phyloP scores from a whole-genome alignment of 2,797 vertebrate species.

The Hafferia zeledoni region DNA sequence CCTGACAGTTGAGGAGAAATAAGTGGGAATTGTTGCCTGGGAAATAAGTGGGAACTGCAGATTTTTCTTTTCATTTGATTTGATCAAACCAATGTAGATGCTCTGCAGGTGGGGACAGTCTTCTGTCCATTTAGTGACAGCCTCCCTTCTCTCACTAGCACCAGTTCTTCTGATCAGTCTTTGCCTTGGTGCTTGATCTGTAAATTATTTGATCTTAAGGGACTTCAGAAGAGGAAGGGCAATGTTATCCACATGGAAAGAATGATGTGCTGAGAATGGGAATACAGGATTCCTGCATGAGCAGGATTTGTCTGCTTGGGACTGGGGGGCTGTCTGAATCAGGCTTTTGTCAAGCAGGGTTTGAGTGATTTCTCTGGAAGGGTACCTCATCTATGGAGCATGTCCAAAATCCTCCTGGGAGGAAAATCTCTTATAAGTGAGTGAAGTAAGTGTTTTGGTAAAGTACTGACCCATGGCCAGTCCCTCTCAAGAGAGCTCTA shows the following conservation, averaged over 20 bases:
- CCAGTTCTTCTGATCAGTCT: not conserved
- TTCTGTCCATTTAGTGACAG: not conserved
- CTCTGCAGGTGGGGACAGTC: not conserved
- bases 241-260: not conserved
- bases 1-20: not conserved
- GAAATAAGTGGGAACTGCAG: not conserved
- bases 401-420: constrained; percentile 75
- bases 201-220: constrained; percentile 3
- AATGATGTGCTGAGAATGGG: not conserved
- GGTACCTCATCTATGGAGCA: constrained; percentile 80
- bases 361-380: constrained; percentile 84
- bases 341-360: constrained; percentile 74
- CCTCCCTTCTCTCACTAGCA: not conserved
- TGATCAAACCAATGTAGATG: not conserved
- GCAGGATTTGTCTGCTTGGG: constrained; percentile 12
- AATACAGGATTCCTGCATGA: not conserved
- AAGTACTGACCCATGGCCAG: constrained; percentile 74
- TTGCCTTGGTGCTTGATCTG: constrained; percentile 3
- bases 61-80: not conserved
- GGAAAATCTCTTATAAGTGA: constrained; percentile 67
- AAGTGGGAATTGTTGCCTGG: not conserved
- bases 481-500: constrained; percentile 57
- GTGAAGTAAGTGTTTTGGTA: constrained; percentile 76
- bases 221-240: not conserved
- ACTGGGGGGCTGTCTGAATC: constrained; percentile 16